Evolutionary conservation across 2,113 vertebrate species (phyloP).

Genomic region (Platichthys stellatus): DNA sequence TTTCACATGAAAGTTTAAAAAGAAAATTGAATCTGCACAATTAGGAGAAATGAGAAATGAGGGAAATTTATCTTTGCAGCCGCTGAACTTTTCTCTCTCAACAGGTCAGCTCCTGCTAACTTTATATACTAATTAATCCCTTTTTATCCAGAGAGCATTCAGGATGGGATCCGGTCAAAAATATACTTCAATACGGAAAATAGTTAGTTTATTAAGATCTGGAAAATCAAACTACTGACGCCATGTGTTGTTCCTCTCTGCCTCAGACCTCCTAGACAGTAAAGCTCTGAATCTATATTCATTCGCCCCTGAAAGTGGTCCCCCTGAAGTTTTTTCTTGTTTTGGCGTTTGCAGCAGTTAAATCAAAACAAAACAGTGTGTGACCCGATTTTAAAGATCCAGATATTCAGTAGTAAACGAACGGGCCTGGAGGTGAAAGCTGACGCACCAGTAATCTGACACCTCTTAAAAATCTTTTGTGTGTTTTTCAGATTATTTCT

Average conservation of each 20-base stretch:
- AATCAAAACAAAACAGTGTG: neutral
- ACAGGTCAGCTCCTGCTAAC: neutral
- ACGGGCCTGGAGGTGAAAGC: too few relatives aligned
- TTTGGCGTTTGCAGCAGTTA: neutral
- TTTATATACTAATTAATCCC: slow-evolving; percentile 5
- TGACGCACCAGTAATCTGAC: too few relatives aligned
- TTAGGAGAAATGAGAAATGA: neutral
- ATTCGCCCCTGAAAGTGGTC: neutral
- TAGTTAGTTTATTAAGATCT: neutral
- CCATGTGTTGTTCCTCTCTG: neutral
- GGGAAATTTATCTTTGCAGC: neutral
- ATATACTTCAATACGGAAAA: neutral
- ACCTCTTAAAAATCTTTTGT: too few relatives aligned
- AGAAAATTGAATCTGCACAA: neutral
- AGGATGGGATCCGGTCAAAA: neutral
- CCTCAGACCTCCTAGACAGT: too few relatives aligned
- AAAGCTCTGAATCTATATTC: neutral
- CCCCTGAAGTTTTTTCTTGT: neutral
- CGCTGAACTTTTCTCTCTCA: neutral
- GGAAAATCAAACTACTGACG: neutral
- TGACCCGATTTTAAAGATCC: neutral
- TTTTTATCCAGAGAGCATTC: neutral
- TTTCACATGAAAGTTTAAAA: neutral
- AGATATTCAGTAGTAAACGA: neutral
- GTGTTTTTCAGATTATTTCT: too few relatives aligned